A percentile compares a stretch with the other conserved stretches of the same genome.
These are phyloP conservation scores for Cyprinodon variegatus DNA, from an alignment of 2,113 vertebrate genomes.

Conservation along the genomic window DNA sequence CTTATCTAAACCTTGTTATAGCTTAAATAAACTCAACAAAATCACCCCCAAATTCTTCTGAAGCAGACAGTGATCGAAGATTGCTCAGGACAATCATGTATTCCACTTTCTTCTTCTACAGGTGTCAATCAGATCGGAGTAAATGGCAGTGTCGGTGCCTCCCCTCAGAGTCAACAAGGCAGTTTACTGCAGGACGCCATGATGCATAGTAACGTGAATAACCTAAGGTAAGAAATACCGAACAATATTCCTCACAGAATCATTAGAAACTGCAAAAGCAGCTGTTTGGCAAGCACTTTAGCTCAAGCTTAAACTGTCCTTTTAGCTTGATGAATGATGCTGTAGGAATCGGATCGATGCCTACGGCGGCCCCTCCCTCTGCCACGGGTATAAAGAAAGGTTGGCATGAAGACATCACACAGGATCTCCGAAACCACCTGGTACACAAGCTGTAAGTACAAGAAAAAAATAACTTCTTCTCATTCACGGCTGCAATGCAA, in stretches of 20 bases:
- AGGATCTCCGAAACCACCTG: conserved; percentile 94
- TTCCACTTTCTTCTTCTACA: conserved; percentile 42
- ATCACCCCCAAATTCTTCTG: background rate
- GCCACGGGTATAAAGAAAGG: conserved; percentile 90
- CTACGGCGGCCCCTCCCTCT: conserved; percentile 89
- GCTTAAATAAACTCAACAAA: background rate
- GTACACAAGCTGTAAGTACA: conserved; percentile 94
- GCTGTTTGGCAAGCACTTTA: background rate
- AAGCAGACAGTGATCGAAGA: background rate
- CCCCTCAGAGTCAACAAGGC: conserved; percentile 79
- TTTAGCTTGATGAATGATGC: conserved; percentile 88
- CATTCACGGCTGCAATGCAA: too few species aligned
- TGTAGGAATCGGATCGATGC: conserved; percentile 87
- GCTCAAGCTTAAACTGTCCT: conserved; percentile 24
- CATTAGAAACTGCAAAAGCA: too few species aligned
- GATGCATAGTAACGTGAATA: conserved; percentile 92
- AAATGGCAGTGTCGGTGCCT: conserved; percentile 90
- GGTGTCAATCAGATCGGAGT: conserved; percentile 91
- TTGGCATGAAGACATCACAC: conserved; percentile 96
- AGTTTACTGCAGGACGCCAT: conserved; percentile 91
- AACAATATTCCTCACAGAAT: background rate
- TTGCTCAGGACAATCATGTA: background rate
- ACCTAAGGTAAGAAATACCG: conserved; percentile 84
- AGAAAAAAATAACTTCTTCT: background rate
- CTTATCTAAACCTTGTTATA: too few species aligned